A percentile compares a stretch with the other conserved stretches of the same genome.
Conservation (phyloP, 1,140 invertebrate genomes). For the Daktulosphaira vitifoliae region DNA sequence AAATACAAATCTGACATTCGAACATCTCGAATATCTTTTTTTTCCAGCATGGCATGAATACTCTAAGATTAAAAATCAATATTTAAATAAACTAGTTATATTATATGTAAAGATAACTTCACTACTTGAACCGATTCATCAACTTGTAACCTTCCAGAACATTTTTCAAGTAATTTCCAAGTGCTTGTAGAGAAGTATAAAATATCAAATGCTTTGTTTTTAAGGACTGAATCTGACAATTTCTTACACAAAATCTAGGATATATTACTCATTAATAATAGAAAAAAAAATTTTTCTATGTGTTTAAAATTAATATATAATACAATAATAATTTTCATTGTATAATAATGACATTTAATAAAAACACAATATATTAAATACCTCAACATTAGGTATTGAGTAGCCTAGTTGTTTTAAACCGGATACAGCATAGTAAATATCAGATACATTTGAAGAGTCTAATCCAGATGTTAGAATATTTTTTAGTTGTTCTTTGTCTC, state of each 20-base stretch:
- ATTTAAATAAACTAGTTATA: neutral
- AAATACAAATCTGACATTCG: conserved; percentile 34
- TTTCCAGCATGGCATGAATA: conserved; percentile 37
- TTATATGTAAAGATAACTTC: conserved; percentile 11
- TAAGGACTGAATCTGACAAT: conserved; percentile 44
- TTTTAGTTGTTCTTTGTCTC: conserved; percentile 49
- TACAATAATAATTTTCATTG: no score
- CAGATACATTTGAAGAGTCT: conserved; percentile 46
- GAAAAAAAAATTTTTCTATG: no score
- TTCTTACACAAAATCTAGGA: conserved; percentile 51
- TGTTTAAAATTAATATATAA: no score
- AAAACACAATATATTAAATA: no score
- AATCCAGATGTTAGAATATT: conserved; percentile 50
- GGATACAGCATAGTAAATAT: conserved; percentile 50
- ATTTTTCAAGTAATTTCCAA: conserved; percentile 47
- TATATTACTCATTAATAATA: conserved; percentile 30
- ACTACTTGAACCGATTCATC: conserved; percentile 42
- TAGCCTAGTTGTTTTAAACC: conserved; percentile 49
- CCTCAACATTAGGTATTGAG: conserved; percentile 46
- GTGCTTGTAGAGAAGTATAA: conserved; percentile 49
- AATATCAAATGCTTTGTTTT: conserved; percentile 45
- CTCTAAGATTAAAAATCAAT: neutral
- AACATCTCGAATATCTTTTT: conserved; percentile 38
- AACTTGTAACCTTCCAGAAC: conserved; percentile 42
- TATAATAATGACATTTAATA: no score